Percentiles rank a stretch among this genome's conserved stretches.
Evolutionary conservation across 2,113 vertebrate genomes (phyloP).

Genomic region (Vulpes vulpes): DNA sequence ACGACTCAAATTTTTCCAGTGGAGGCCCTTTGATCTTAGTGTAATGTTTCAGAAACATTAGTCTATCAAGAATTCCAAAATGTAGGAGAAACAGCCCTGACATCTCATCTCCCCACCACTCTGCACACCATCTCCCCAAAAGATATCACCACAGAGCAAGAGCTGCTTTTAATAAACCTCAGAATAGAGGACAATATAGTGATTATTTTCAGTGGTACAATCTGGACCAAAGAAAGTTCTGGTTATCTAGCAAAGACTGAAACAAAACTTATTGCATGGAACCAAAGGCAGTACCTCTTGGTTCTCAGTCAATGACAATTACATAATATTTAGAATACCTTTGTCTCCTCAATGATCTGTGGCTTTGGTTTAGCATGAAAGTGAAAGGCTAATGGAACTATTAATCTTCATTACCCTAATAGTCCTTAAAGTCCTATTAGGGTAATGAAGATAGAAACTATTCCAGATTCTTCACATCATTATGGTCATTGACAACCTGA

Average conservation of each 20-base stretch:
- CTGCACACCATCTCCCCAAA: not conserved
- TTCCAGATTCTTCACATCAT: constrained; percentile 8
- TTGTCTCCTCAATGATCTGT: constrained; percentile 63
- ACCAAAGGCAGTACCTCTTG: not conserved
- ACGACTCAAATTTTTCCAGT: not conserved
- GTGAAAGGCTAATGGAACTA: constrained; percentile 61
- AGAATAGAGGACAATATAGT: not conserved
- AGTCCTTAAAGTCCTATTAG: constrained; percentile 56
- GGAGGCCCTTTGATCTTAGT: not conserved
- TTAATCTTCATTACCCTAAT: constrained; percentile 71
- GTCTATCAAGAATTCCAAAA: constrained; percentile 10
- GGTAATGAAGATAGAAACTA: constrained; percentile 69
- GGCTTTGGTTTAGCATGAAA: constrained; percentile 58
- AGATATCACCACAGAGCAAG: not conserved
- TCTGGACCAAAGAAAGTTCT: constrained; percentile 3
- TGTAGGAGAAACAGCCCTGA: not conserved
- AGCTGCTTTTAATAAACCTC: not conserved
- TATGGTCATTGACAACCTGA: not conserved
- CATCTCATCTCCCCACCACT: not conserved
- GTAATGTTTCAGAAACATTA: not conserved
- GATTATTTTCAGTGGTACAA: not conserved
- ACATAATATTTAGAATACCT: constrained; percentile 47
- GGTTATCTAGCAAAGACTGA: constrained; percentile 21
- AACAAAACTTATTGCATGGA: constrained; percentile 33
- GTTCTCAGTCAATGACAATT: constrained; percentile 38